Evolutionary conservation across 23 tunicate genomes (phyloP).

Genomic region (Styela plicata): DNA sequence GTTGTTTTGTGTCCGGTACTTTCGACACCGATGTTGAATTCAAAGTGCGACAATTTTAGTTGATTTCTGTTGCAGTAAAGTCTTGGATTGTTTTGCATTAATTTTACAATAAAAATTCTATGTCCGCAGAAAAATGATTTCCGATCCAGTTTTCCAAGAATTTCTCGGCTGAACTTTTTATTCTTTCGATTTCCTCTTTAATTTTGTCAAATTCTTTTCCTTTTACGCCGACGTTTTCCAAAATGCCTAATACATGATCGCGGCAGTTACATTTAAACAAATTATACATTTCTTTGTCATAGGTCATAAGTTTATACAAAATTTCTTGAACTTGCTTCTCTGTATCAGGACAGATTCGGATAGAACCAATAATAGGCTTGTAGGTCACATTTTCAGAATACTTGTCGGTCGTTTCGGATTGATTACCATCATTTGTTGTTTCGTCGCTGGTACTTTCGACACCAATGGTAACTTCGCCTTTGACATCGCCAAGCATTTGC

Average conservation of each 20-base stretch:
- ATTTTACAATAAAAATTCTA: too few species aligned
- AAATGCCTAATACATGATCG: neutral
- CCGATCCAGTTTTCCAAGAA: neutral
- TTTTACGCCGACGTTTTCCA: neutral
- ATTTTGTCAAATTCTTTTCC: neutral
- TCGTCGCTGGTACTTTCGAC: neutral
- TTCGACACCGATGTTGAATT: too few species aligned
- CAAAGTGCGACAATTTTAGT: too few species aligned
- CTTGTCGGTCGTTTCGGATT: neutral
- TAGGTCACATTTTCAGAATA: neutral
- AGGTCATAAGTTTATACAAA: neutral
- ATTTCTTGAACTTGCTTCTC: neutral
- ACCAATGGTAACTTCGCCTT: conserved; percentile 20
- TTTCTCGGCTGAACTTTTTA: neutral
- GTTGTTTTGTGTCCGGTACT: too few species aligned
- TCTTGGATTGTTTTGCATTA: too few species aligned
- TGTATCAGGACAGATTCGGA: neutral
- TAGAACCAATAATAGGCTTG: conserved; percentile 1
- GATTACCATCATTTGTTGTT: neutral
- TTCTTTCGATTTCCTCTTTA: conserved; percentile 7
- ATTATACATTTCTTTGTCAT: conserved; percentile 7
- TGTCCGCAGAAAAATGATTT: too few species aligned
- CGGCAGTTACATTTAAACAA: conserved; percentile 12
- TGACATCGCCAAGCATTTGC: neutral
- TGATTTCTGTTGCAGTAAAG: too few species aligned